phyloP scores from a whole-genome alignment of 2,797 vertebrate genomes.

The Myiothlypis chrysogaster region DNA sequence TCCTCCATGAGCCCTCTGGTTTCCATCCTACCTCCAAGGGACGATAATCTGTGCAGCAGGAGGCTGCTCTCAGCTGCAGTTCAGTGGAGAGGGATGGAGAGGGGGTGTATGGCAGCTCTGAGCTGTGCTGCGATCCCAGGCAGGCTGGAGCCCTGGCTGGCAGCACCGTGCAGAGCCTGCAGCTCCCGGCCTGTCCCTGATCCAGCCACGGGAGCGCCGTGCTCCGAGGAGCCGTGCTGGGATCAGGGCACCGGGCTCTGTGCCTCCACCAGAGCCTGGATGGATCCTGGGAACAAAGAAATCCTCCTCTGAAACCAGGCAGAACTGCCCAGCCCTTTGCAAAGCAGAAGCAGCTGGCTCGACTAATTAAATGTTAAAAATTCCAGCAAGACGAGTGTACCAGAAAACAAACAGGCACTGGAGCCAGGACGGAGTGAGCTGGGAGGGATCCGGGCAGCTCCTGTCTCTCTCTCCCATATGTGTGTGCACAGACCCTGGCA shows the following conservation, averaged over 20 bases:
- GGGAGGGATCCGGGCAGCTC: neutral
- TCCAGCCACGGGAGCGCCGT: rapidly evolving
- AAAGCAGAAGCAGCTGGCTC: constrained; percentile 64
- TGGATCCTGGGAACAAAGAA: constrained; percentile 36
- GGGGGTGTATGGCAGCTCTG: neutral
- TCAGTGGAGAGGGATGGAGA: neutral
- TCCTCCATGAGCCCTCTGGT: neutral
- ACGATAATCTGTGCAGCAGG: neutral
- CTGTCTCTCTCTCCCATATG: neutral
- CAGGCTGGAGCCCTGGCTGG: neutral
- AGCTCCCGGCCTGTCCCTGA: neutral
- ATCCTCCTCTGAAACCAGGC: neutral
- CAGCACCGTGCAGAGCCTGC: neutral
- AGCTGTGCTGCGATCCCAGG: neutral
- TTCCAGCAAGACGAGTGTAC: constrained; percentile 29
- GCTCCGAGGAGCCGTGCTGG: neutral
- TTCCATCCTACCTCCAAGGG: neutral
- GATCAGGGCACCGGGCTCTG: neutral
- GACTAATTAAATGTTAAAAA: constrained; percentile 69
- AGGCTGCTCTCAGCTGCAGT: neutral
- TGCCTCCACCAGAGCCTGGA: neutral
- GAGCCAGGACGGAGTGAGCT: neutral
- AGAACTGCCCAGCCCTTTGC: neutral
- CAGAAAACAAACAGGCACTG: constrained; percentile 42
- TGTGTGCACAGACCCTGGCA: neutral